Evolutionary conservation across 1,140 invertebrate genomes (phyloP), one percentile per base, ranked within the genome.

Genomic region (Mamestra configurata): DNA sequence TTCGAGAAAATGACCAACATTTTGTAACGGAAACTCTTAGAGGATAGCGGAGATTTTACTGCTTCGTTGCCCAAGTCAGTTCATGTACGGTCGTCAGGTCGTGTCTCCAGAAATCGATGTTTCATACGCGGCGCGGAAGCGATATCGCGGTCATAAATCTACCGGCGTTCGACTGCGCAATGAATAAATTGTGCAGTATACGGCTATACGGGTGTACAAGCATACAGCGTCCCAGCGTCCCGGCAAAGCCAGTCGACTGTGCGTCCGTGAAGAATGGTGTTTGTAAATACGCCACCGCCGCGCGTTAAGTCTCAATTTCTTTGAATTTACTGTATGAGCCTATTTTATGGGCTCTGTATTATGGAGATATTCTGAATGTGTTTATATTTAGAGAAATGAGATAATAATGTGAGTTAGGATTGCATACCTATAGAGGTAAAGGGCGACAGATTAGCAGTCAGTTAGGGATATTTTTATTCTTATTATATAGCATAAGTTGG

Each of bases 301-400:
- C 66, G 66, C 66, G 66, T 70, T 70, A 70, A 70, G 66, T 49
- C 66, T 70, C 66, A 70, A 70, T 70, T 70, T 70, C 66, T 43
- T 70, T 70, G 66, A 70, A 70, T 70, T 70, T 70, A 70, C 49
- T 27, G 66, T 70, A 68, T 24, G 64, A 24, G 40, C 40, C 22
- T 68, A 68, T 68, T 68, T 70, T 70, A 70, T 70, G 66, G 22
- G 22, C 4, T 8, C 20, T 18, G 40, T n/a, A 27, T n/a, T 70
- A 70, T 31, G 35, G 40, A 46, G 11, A 27, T 20, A 22, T 20
- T 70, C 40, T 15, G 13, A 70, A 70, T 27, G 22, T 70, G 15
- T 46, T 68, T 35, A 7, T 18, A 37, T 61, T 64, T 40, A 5
- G 18, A 10, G 15, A 2, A 2, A 37, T 37, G n/a, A 18, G 0